These are phyloP conservation scores for Hydriomena furcata DNA, from an alignment of 2,888 invertebrate species.

Conservation along the genomic window DNA sequence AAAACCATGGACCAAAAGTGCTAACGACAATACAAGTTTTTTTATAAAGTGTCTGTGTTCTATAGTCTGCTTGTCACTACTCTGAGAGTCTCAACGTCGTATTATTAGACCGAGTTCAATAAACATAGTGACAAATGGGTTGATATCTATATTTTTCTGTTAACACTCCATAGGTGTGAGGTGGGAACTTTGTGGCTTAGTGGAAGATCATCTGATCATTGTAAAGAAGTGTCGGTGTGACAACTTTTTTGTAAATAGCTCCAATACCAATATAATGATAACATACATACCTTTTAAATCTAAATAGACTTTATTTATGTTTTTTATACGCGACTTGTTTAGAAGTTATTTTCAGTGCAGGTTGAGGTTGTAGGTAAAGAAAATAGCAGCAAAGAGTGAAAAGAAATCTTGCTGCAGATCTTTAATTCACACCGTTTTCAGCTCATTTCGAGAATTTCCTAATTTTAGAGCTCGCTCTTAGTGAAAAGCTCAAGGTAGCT, in stretches of 20 bases:
- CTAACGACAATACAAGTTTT: no score
- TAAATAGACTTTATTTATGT: background rate
- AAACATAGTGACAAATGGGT: slow-evolving; percentile 32
- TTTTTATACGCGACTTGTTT: no score
- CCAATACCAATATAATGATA: slow-evolving; percentile 6
- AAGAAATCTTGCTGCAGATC: no score
- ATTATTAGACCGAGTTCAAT: slow-evolving; percentile 27
- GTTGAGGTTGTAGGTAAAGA: no score
- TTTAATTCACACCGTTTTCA: no score
- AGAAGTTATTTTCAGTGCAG: no score
- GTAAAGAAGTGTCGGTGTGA: background rate
- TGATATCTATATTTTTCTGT: slow-evolving; percentile 33
- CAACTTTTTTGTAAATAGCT: background rate
- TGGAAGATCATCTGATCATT: slow-evolving; percentile 8
- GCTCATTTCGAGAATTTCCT: no score
- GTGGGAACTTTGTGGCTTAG: slow-evolving; percentile 4
- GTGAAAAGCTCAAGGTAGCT: no score
- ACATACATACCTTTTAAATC: no score
- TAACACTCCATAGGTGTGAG: slow-evolving; percentile 26
- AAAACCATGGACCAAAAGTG: no score
- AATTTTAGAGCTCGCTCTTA: no score
- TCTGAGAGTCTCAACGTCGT: slow-evolving; percentile 8
- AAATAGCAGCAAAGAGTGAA: no score
- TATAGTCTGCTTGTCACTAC: background rate
- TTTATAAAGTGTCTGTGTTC: background rate